phyloP scores from a whole-genome alignment of 2,888 invertebrate species.

The Exephanes ischioxanthus region DNA sequence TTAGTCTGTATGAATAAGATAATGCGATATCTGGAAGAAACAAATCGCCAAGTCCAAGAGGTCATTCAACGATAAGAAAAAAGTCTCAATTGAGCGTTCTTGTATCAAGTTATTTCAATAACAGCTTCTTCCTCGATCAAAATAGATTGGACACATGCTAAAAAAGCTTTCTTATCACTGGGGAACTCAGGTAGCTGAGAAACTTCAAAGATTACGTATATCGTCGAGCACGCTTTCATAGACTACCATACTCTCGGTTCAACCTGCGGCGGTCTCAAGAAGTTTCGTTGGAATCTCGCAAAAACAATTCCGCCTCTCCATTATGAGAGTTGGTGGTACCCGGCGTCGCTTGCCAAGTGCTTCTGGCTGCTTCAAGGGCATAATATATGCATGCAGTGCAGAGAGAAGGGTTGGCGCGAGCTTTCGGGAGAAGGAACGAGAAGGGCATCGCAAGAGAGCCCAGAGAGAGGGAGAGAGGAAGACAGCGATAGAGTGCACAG shows the following conservation, averaged over 20 bases:
- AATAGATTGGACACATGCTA: neutral
- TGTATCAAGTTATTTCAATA: neutral
- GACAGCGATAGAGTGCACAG: neutral
- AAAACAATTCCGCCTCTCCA: constrained; percentile 74
- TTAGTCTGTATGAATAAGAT: neutral
- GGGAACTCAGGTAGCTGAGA: neutral
- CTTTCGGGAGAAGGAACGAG: constrained; percentile 31
- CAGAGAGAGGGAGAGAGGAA: constrained; percentile 6
- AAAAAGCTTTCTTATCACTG: neutral
- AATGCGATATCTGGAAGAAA: neutral
- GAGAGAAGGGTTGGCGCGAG: constrained; percentile 36
- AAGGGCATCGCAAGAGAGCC: constrained; percentile 7
- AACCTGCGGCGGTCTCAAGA: constrained; percentile 15
- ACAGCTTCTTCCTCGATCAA: no score
- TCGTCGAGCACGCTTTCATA: constrained; percentile 10
- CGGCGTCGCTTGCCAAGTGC: constrained; percentile 74
- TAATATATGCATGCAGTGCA: constrained; percentile 71
- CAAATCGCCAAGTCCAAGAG: neutral
- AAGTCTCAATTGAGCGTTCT: no score
- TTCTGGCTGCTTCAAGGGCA: constrained; percentile 71
- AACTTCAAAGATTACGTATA: constrained; percentile 20
- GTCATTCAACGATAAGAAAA: no score
- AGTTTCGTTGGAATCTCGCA: constrained; percentile 59
- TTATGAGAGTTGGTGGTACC: constrained; percentile 62
- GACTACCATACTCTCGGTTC: neutral